Conservation (phyloP, 2,113 vertebrate species). For the Oncorhynchus gorbuscha region DNA sequence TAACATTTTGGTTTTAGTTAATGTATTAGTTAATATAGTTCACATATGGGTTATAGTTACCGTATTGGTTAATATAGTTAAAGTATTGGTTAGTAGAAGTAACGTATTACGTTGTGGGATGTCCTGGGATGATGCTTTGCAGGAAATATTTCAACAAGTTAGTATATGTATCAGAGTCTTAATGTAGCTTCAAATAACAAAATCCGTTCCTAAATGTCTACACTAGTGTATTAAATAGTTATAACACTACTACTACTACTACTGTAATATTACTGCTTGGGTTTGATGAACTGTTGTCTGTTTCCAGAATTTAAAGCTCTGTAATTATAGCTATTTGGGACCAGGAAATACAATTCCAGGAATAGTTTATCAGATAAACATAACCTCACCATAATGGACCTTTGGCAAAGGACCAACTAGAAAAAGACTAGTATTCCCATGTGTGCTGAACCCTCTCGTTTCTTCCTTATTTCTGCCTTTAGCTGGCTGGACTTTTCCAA, state of each 20-base stretch:
- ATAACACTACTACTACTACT: neutral
- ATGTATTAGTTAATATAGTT: too few relatives aligned
- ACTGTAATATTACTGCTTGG: neutral
- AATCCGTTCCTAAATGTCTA: too few relatives aligned
- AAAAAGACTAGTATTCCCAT: constrained; percentile 26
- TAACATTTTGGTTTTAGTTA: neutral
- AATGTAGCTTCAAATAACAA: too few relatives aligned
- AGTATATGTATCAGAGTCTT: too few relatives aligned
- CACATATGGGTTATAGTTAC: neutral
- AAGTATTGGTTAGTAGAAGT: too few relatives aligned
- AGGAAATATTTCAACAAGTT: too few relatives aligned
- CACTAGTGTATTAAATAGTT: neutral
- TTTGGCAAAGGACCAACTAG: constrained; percentile 4
- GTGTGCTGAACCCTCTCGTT: constrained; percentile 17
- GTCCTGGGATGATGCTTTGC: too few relatives aligned
- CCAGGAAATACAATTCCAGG: neutral
- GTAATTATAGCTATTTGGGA: neutral
- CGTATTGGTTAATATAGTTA: too few relatives aligned
- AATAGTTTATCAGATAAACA: constrained; percentile 9
- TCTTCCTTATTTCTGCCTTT: constrained; percentile 25
- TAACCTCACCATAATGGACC: neutral
- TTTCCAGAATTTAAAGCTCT: neutral
- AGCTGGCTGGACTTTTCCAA: constrained; percentile 11
- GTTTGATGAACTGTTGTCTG: neutral
- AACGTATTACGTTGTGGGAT: too few relatives aligned